phyloP scores from a whole-genome alignment of 2,113 vertebrate genomes.

The Pholis gunnellus region DNA sequence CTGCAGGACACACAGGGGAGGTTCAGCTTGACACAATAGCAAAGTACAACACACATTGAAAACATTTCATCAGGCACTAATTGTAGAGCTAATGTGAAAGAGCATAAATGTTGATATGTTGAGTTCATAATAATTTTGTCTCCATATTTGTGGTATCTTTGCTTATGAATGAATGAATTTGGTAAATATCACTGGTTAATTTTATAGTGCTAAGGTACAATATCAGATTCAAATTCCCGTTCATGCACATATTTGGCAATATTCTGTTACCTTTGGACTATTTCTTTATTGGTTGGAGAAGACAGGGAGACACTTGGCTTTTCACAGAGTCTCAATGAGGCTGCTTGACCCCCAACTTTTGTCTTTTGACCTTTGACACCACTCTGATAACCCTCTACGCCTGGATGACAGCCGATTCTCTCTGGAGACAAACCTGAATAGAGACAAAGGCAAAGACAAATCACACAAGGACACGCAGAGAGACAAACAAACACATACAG shows the following conservation, averaged over 20 bases:
- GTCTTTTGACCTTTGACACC: slow-evolving; percentile 14
- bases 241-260: background rate
- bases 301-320: slow-evolving; percentile 59
- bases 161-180: background rate
- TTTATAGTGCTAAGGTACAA: too few species aligned
- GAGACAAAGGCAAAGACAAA: background rate
- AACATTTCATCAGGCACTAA: background rate
- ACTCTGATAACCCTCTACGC: background rate
- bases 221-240: background rate
- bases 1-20: slow-evolving; percentile 31
- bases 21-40: background rate
- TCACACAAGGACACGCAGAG: background rate
- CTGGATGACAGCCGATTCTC: background rate
- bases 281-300: slow-evolving; percentile 42
- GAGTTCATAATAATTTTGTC: background rate
- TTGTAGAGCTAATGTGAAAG: background rate
- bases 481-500: background rate
- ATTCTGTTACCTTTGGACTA: slow-evolving; percentile 57
- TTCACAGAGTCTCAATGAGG: slow-evolving; percentile 42
- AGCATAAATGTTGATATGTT: background rate
- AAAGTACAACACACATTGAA: background rate
- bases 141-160: background rate
- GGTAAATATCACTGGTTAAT: background rate
- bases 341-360: slow-evolving; percentile 21
- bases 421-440: slow-evolving; percentile 19